Evolutionary conservation across 2,797 vertebrate genomes (phyloP).

Genomic region (Chelmon rostratus): DNA sequence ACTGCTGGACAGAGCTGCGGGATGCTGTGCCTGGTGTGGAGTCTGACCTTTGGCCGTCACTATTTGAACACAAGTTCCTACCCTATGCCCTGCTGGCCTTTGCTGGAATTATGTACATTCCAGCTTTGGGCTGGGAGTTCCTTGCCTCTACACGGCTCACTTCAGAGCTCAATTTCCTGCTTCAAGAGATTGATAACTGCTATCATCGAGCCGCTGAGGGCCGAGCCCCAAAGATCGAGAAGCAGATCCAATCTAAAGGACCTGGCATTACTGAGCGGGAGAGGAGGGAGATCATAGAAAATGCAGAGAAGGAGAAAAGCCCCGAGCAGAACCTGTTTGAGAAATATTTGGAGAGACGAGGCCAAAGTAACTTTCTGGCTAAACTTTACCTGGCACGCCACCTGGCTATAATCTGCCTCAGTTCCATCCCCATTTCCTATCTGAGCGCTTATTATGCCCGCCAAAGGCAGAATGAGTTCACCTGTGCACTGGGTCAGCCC

Average conservation of each 20-base stretch:
- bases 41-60: slow-evolving; percentile 92
- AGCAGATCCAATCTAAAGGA: slow-evolving; percentile 99
- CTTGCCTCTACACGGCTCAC: slow-evolving; percentile 97
- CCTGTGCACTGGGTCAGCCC: slow-evolving; percentile 92
- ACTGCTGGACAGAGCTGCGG: slow-evolving; percentile 99
- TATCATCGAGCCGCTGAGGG: slow-evolving; percentile 98
- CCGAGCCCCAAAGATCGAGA: slow-evolving; percentile 99
- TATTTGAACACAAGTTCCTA: slow-evolving; percentile 99
- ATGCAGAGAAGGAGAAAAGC: slow-evolving; percentile 98
- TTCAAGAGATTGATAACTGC: slow-evolving; percentile 99
- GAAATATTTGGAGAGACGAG: slow-evolving; percentile 97
- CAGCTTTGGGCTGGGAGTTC: slow-evolving; percentile 97
- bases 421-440: slow-evolving; percentile 97
- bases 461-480: slow-evolving; percentile 98
- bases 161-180: slow-evolving; percentile 99
- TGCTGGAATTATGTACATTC: slow-evolving; percentile 98
- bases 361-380: slow-evolving; percentile 97
- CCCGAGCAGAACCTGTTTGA: slow-evolving; percentile 99
- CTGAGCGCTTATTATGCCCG: slow-evolving; percentile 96
- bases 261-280: slow-evolving; percentile 96
- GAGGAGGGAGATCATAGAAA: slow-evolving; percentile 97
- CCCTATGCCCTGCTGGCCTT: slow-evolving; percentile 98
- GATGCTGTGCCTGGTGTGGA: slow-evolving; percentile 94
- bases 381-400: slow-evolving; percentile 96
- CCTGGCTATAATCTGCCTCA: slow-evolving; percentile 97